Evolutionary conservation across 1,140 invertebrate genomes (phyloP), one percentile per base, ranked within the genome.

Genomic region (Saccostrea cuccullata): DNA sequence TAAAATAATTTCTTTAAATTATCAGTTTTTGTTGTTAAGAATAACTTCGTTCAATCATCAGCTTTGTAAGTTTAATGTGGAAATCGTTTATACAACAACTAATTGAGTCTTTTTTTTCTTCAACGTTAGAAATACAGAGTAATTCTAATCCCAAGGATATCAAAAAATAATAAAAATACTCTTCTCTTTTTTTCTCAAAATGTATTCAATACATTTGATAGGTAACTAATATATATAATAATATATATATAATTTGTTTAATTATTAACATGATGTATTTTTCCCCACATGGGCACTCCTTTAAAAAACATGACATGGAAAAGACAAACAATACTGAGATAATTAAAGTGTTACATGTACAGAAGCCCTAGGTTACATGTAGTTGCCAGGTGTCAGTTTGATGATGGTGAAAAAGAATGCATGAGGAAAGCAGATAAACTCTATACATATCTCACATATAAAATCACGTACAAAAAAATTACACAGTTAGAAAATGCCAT

Each of bases 51-150:
- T 15, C 17, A 64, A 30, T 73, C 36, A 77, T 77, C 30, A 77
- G 23, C 70, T 36, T 77, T 77, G 70, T 77, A 77, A 77, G 70
- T 77, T 77, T 77, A 77, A 77, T 77, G 70, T 77, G 70, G 70
- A 40, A 77, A 77, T 77, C 26, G 4, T 73, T 36, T 77, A 1
- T 77, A 77, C 70, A 77, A 77, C 26, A 77, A 30, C 11, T 77
- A 26, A 77, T 30, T 36, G 12, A 77, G 13, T 77, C 11, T 77
- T 73, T 67, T 77, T 77, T 77, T 73, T 67, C 30, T 77, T 77
- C 13, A 77, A 77, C 70, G 36, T 36, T 23, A 30, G 58, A 64
- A 64, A 64, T 20, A 64, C 58, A 64, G n/a, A 20, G 58, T n/a
- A 64, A 64, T 47, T 64, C 58, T 30, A 30, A 26, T 77, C 70